Conservation (phyloP, 2,888 invertebrate species). For the Lutraria lutraria region DNA sequence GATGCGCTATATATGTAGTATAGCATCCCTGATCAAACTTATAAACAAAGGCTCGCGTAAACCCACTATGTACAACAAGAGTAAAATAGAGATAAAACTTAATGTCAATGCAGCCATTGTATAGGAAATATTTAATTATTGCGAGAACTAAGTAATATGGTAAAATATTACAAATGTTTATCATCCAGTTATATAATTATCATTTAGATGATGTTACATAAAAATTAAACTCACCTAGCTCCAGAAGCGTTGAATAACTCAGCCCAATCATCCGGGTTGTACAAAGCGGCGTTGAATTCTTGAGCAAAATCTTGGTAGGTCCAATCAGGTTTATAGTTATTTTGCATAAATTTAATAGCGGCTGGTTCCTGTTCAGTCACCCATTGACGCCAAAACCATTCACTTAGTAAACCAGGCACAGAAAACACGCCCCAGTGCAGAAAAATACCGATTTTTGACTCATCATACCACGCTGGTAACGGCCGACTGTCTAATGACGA, state of each 20-base stretch:
- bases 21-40: too few relatives aligned
- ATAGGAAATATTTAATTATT: too few relatives aligned
- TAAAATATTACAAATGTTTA: too few relatives aligned
- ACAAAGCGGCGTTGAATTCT: slow-evolving; percentile 95
- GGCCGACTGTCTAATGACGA: slow-evolving; percentile 86
- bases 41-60: too few relatives aligned
- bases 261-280: slow-evolving; percentile 94
- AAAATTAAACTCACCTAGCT: slow-evolving; percentile 90
- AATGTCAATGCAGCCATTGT: too few relatives aligned
- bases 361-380: slow-evolving; percentile 82
- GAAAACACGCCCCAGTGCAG: slow-evolving; percentile 88
- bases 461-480: slow-evolving; percentile 87
- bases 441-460: slow-evolving; percentile 88
- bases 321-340: slow-evolving; percentile 94
- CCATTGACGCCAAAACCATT: slow-evolving; percentile 98
- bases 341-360: slow-evolving; percentile 90
- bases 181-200: too few relatives aligned
- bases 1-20: too few relatives aligned
- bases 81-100: too few relatives aligned
- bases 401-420: slow-evolving; percentile 87
- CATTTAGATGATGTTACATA: background rate
- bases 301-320: slow-evolving; percentile 96
- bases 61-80: too few relatives aligned
- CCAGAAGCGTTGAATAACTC: slow-evolving; percentile 93
- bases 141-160: too few relatives aligned